phyloP scores from a whole-genome alignment of 2,888 invertebrate genomes.

The Cephus runcator region DNA sequence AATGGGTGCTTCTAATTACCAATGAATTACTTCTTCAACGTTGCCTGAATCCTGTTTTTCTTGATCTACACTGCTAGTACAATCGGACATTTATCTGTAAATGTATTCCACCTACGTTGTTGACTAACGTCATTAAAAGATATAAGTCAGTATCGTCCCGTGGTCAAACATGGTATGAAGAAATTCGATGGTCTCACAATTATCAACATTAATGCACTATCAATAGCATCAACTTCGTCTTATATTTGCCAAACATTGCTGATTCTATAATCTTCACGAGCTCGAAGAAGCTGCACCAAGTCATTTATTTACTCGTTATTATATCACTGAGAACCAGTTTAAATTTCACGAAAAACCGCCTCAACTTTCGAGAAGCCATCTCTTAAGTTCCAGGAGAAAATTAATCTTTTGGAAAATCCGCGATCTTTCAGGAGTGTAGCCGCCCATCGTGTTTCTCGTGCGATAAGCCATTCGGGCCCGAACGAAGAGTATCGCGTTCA shows the following conservation, averaged over 20 bases:
- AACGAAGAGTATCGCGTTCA: neutral
- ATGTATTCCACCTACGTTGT: neutral
- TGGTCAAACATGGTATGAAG: neutral
- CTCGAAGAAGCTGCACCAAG: neutral
- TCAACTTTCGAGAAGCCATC: neutral
- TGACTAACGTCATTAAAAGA: neutral
- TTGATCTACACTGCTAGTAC: neutral
- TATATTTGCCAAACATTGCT: neutral
- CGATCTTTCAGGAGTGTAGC: neutral
- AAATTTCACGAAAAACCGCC: no score
- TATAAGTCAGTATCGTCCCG: neutral
- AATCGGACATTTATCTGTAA: neutral
- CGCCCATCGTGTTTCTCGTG: neutral
- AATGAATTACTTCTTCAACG: neutral
- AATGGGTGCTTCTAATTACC: no score
- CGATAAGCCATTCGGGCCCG: neutral
- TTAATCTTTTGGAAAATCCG: neutral
- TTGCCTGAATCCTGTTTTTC: neutral
- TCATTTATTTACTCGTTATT: neutral
- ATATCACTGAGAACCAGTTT: neutral
- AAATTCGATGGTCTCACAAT: neutral
- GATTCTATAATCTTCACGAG: neutral
- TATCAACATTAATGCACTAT: no score
- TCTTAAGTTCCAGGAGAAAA: neutral
- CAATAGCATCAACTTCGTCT: neutral